Base-by-base conservation (phyloP, 2,888 invertebrate genomes). In the Trachelus iudaicus region DNA sequence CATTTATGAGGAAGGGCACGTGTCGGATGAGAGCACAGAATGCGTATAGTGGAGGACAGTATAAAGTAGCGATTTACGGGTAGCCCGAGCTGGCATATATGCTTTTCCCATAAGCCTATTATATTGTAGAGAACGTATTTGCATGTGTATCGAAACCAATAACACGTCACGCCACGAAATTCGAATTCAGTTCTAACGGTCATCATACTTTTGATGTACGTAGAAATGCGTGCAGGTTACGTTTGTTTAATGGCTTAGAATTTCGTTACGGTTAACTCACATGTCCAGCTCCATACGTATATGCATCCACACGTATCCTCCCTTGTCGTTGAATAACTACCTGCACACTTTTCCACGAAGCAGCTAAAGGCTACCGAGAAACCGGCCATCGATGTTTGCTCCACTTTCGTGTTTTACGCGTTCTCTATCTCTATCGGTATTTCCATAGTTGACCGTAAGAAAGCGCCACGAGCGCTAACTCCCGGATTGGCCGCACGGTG, bases 1-100 rank as follows among this genome's bases (percentile, higher is more conserved):
- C 86, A 87, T 89, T 88, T 87, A 87, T 86, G 88, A 88, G 85
- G 79, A 84, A 84, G 83, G 84, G 80, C 76, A 80, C 78, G 78
- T 80, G 79, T 76, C 79, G 79, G 80, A 77, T 79, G 81, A 80
- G 79, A 82, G 81, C 31, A 34, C 71, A 71, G 71, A 31, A 15
- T 33, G 33, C 15, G 33, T 40, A 69, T 81, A 76, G 80, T 81
- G 76, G 80, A 80, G 80, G 81, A 84, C 79, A 75, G 80, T 81
- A 79, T 80, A 76, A 69, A 56, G 56, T 56, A 23, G 56, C 56
- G 77, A 81, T 69, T 37, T 77, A 77, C 71, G 75, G 40, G 75
- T 77, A 56, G 69, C 11, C 75, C 37, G 35, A 79, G 30, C 74
- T n/a, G 23, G 35, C 79, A 13, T 31, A 71, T 34, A 56, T 79